Evolutionary conservation across 2,113 vertebrate genomes (phyloP).

Genomic region (Corythaeola cristata): DNA sequence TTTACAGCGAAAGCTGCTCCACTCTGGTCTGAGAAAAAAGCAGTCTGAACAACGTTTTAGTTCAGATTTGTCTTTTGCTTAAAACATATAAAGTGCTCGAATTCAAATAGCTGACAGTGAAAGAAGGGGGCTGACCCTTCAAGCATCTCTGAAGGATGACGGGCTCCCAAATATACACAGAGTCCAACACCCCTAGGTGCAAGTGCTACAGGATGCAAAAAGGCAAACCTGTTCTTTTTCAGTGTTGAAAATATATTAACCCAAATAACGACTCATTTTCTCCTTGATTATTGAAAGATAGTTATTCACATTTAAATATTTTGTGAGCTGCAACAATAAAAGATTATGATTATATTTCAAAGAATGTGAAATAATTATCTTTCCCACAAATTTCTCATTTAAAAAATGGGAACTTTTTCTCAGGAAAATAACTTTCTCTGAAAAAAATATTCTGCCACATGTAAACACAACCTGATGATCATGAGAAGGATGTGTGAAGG

Average conservation of each 20-base stretch:
- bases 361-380: neutral
- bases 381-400: neutral
- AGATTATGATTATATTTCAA: neutral
- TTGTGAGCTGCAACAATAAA: neutral
- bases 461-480: neutral
- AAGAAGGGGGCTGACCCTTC: neutral
- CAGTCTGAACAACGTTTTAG: neutral
- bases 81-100: neutral
- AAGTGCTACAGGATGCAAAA: neutral
- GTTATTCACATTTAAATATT: neutral
- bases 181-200: neutral
- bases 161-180: neutral
- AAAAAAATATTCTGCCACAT: neutral
- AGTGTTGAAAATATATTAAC: neutral
- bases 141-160: neutral
- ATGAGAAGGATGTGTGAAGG: neutral
- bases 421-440: neutral
- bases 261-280: neutral
- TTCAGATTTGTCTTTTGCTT: neutral
- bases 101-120: neutral
- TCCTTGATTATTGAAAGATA: neutral
- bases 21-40: neutral
- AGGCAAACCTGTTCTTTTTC: neutral
- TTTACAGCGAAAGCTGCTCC: neutral
- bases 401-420: neutral